Evolutionary conservation across 2,888 invertebrate species (phyloP), one percentile per base, ranked within the genome.

Genomic region (Rotaria socialis): DNA sequence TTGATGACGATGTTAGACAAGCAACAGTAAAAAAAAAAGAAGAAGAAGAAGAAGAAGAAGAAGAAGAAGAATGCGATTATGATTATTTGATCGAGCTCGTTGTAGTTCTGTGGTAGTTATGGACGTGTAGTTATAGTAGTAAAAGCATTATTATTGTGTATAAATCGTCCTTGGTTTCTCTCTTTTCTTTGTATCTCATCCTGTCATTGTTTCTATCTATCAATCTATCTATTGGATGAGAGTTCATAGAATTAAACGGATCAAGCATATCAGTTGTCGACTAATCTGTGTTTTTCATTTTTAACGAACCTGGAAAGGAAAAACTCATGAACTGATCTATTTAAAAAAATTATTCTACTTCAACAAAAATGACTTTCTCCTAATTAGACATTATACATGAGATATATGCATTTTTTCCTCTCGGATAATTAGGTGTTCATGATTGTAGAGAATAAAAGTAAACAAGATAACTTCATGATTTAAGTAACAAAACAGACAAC

Each of bases 141-240:
- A 67, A 67, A 67, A 67, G 67, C 67, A 16, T 67, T 67, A 19
- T 67, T 67, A 67, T 67, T 67, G 67, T 67, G 67, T 67, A 35
- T 35, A 67, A 35, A 67, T 67, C 67, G 67, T 67, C 67, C 67
- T 67, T 67, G 67, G 67, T 35, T 67, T 67, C 67, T 67, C 67
- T 67, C 6, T 67, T 35, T 35, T 6, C 35, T 67, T 67, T 67
- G 14, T 67, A 35, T 67, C 67, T 7, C 19, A 35, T 67, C 35
- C 67, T 67, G 67, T 19, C 67, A 67, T 14, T 35, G 14, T 35
- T 16, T 67, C 35, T 41, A 67, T 67, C 35, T 41, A 67, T 67
- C 35, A 35, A 35, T 35, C 35, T 41, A 67, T 67, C 67, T 67
- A 67, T 16, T 67, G 14, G 14, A 67, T 5, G 35, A 67, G 16